phyloP scores from a whole-genome alignment of 2,888 invertebrate genomes.

The Chalcis sispes region DNA sequence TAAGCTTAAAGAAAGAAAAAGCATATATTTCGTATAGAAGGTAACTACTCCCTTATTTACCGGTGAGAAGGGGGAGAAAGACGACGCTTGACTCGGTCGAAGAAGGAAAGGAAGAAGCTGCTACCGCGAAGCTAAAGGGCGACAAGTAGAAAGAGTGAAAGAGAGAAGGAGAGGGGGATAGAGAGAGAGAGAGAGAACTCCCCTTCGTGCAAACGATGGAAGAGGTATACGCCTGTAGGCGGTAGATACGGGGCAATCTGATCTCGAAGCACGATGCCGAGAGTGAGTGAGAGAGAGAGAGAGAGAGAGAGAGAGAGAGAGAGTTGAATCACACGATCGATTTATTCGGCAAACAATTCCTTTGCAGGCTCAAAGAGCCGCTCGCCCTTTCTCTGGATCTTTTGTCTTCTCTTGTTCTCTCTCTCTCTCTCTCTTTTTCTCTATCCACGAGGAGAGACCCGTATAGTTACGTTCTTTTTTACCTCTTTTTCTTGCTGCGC shows the following conservation, averaged over 20 bases:
- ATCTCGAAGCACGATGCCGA: conserved; percentile 37
- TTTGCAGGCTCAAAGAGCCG: conserved; percentile 49
- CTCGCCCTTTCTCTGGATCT: conserved; percentile 6
- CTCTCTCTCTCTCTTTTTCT: not conserved
- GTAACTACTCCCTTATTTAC: no score
- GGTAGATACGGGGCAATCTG: conserved; percentile 56
- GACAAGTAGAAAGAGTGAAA: not conserved
- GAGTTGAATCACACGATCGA: conserved; percentile 57
- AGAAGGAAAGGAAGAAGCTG: no score
- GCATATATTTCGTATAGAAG: no score
- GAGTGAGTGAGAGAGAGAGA: conserved; percentile 41
- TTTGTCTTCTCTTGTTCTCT: conserved; percentile 4
- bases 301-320: conserved; percentile 38
- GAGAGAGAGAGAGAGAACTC: not conserved
- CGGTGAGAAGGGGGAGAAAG: no score
- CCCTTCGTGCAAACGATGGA: no score
- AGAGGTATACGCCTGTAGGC: conserved; percentile 45
- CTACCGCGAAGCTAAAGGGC: not conserved
- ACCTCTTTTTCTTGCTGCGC: conserved; percentile 32
- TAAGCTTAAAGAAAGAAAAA: no score
- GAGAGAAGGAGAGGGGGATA: not conserved
- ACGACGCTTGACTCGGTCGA: no score
- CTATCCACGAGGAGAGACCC: not conserved
- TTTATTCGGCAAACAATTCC: conserved; percentile 59
- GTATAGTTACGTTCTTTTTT: not conserved